These are phyloP conservation scores for Drymonia ruficornis DNA, from an alignment of 2,888 invertebrate species.

Conservation along the genomic window DNA sequence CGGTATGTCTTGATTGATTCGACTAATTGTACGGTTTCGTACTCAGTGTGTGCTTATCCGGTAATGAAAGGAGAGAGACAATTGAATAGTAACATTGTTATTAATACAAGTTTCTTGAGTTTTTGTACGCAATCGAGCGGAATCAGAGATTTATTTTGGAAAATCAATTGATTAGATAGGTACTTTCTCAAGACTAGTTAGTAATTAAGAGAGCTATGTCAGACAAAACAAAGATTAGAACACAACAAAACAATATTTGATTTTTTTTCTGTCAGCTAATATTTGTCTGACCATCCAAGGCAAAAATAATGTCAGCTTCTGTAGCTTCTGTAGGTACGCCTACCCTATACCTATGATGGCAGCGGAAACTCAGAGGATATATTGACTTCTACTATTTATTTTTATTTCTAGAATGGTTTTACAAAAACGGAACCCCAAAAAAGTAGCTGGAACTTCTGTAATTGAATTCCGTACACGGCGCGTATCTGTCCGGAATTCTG, in stretches of 20 bases:
- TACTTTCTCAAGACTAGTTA: not conserved
- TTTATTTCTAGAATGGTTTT: not conserved
- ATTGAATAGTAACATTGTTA: constrained; percentile 16
- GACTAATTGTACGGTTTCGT: constrained; percentile 29
- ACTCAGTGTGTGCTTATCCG: constrained; percentile 22
- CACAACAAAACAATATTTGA: no score
- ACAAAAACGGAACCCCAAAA: constrained; percentile 46
- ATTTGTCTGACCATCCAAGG: no score
- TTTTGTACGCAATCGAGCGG: not conserved
- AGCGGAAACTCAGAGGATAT: no score
- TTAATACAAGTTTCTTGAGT: not conserved
- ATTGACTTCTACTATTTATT: no score
- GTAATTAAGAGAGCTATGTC: not conserved
- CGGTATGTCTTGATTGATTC: constrained; percentile 4
- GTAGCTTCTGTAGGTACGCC: no score
- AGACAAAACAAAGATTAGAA: no score
- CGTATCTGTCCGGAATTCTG: constrained; percentile 55
- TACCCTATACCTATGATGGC: no score
- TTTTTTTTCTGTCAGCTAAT: no score
- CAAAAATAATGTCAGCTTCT: no score
- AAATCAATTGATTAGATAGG: no score
- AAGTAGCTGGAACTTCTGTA: constrained; percentile 58
- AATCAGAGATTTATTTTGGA: not conserved
- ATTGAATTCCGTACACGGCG: constrained; percentile 73
- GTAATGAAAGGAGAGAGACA: constrained; percentile 29